These are phyloP conservation scores for Urocolius indicus DNA, from an alignment of 2,113 vertebrate species.

Conservation along the genomic window DNA sequence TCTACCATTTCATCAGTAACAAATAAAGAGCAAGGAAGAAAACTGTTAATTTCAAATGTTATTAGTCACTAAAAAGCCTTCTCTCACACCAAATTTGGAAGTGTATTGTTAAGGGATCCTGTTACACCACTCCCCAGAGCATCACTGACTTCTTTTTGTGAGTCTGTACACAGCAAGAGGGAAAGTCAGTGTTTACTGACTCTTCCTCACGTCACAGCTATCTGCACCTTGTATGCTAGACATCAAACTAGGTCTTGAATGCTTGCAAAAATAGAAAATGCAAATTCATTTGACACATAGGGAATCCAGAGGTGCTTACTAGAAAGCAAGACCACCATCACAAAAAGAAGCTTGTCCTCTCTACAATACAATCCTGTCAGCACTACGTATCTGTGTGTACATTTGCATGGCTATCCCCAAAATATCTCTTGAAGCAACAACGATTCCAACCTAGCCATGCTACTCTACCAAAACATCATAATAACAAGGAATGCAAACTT, in stretches of 20 bases:
- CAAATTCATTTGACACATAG: neutral
- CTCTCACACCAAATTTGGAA: neutral
- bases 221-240: neutral
- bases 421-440: neutral
- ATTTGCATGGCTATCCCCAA: neutral
- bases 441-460: neutral
- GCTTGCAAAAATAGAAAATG: neutral
- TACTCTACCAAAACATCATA: neutral
- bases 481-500: neutral
- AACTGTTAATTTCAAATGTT: neutral
- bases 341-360: neutral
- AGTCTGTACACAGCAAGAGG: rapidly evolving
- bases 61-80: neutral
- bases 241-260: neutral
- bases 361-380: neutral
- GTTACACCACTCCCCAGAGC: neutral
- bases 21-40: neutral
- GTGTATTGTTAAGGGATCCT: neutral
- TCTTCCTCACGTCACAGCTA: rapidly evolving
- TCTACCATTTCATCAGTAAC: neutral
- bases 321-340: no score
- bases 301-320: neutral
- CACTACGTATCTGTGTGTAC: rapidly evolving
- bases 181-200: no score
- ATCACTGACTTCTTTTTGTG: neutral